Percentiles rank a stretch among this genome's conserved stretches.
These are phyloP conservation scores for Mesocricetus auratus DNA, from an alignment of 2,113 vertebrate species.

Conservation along the genomic window DNA sequence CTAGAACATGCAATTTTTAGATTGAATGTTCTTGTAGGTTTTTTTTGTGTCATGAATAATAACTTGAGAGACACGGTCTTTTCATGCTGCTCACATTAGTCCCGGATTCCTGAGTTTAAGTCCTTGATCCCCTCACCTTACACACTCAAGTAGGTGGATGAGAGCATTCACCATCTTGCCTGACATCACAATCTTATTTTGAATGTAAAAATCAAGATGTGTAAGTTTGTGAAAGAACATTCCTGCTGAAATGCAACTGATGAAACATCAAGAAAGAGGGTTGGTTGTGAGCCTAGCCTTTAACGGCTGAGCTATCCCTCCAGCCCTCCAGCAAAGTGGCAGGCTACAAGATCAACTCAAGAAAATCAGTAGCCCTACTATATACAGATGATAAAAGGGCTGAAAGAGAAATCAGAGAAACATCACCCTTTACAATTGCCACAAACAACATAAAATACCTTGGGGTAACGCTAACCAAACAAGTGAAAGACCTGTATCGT, in stretches of 20 bases:
- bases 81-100: too few relatives aligned
- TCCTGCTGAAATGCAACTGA: not conserved
- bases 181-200: not conserved
- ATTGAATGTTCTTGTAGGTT: not conserved
- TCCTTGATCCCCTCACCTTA: not conserved
- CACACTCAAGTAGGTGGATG: not conserved
- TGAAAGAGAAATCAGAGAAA: too few relatives aligned
- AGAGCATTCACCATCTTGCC: not conserved
- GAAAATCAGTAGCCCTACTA: too few relatives aligned
- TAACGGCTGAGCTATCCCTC: too few relatives aligned
- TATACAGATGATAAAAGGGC: too few relatives aligned
- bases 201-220: not conserved
- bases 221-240: not conserved
- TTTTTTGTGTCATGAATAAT: not conserved
- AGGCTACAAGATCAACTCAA: too few relatives aligned
- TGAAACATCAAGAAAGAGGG: not conserved
- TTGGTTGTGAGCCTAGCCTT: too few relatives aligned
- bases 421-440: too few relatives aligned
- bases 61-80: not conserved
- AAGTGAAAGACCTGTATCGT: too few relatives aligned
- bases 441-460: too few relatives aligned
- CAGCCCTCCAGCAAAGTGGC: too few relatives aligned
- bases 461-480: too few relatives aligned
- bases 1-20: not conserved
- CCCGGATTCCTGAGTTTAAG: not conserved